phyloP scores from a whole-genome alignment of 35 echinoderm and acorn worm species.

The Apostichopus japonicus region DNA sequence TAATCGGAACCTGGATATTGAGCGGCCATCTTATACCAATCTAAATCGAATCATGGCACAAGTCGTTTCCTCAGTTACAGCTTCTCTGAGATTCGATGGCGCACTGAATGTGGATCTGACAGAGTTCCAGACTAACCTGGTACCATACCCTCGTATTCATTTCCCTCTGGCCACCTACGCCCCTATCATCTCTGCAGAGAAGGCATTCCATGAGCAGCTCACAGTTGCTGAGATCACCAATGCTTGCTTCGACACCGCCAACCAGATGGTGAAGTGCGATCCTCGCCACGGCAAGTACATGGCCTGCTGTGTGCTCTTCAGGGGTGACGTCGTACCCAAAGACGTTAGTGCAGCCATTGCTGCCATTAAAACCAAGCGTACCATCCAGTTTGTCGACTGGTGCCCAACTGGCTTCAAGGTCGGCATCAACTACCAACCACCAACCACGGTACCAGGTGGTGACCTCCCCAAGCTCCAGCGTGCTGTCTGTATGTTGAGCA shows the following conservation, averaged over 20 bases:
- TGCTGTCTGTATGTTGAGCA: not conserved
- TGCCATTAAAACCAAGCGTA: constrained; percentile 32
- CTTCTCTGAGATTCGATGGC: constrained; percentile 23
- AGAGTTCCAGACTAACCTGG: constrained; percentile 98
- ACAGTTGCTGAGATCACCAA: constrained; percentile 44
- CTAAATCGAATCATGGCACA: constrained; percentile 88
- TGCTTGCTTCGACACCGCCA: too few relatives aligned
- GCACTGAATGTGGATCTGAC: constrained; percentile 92
- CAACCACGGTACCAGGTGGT: too few relatives aligned
- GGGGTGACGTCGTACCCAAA: constrained; percentile 1
- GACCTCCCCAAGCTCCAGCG: constrained; percentile 37
- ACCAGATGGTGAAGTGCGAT: too few relatives aligned
- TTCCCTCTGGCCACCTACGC: constrained; percentile 93
- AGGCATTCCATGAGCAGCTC: constrained; percentile 89
- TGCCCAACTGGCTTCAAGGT: too few relatives aligned
- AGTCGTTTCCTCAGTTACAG: constrained; percentile 82
- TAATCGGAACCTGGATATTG: constrained; percentile 85
- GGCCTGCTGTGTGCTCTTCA: constrained; percentile 62
- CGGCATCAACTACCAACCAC: too few relatives aligned
- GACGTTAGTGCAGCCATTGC: constrained; percentile 91
- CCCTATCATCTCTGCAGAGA: constrained; percentile 88
- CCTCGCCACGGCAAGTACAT: too few relatives aligned
- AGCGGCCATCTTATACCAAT: constrained; percentile 86
- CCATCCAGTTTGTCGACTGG: too few relatives aligned
- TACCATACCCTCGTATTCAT: constrained; percentile 96